Conservation (phyloP, 1,140 invertebrate species). For the Drosophila carrolli region DNA sequence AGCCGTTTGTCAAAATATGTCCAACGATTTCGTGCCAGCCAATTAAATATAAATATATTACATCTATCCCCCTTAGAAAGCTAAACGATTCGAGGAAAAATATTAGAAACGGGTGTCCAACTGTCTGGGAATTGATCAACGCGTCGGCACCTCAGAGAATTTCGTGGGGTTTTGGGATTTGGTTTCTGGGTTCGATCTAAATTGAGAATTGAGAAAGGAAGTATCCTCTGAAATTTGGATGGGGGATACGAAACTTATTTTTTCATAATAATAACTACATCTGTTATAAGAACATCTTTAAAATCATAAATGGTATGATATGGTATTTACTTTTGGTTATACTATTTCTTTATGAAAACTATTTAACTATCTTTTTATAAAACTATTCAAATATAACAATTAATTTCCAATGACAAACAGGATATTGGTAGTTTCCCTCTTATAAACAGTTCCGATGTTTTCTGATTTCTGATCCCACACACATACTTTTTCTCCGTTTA, state of each 20-base stretch:
- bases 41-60: constrained; percentile 72
- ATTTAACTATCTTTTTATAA: no score
- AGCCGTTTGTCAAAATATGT: constrained; percentile 73
- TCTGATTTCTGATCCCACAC: neutral
- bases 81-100: constrained; percentile 40
- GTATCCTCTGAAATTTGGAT: neutral
- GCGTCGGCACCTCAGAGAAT: constrained; percentile 25
- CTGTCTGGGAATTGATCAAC: constrained; percentile 28
- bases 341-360: no score
- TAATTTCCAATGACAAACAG: neutral
- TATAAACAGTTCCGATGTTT: neutral
- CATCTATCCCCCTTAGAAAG: constrained; percentile 6
- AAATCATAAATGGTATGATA: no score
- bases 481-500: neutral
- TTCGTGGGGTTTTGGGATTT: neutral
- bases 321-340: no score
- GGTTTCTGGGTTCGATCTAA: neutral
- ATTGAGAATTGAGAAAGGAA: neutral
- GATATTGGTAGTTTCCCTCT: neutral
- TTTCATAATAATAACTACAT: no score
- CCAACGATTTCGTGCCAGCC: constrained; percentile 61
- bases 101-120: constrained; percentile 59
- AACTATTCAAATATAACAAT: no score
- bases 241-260: no score
- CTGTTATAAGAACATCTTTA: no score